Evolutionary conservation across 2,797 vertebrate genomes (phyloP).

Genomic region (Periparus ater): DNA sequence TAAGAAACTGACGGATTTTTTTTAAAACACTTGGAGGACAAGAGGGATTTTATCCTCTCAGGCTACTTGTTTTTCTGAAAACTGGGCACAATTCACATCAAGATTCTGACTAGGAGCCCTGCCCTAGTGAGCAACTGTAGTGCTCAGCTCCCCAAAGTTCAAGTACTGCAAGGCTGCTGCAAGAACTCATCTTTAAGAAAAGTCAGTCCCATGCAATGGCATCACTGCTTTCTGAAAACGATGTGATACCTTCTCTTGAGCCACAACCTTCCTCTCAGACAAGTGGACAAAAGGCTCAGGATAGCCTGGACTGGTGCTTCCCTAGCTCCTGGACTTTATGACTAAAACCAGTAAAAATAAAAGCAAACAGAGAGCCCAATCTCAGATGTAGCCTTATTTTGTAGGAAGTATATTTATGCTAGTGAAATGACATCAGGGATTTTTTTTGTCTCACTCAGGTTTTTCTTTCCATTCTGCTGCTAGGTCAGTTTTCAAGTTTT

Average conservation of each 20-base stretch:
- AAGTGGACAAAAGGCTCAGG: not conserved
- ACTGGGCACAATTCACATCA: not conserved
- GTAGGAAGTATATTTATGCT: not conserved
- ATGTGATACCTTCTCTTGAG: not conserved
- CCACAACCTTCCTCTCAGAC: not conserved
- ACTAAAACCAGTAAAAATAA: not conserved
- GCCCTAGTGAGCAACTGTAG: not conserved
- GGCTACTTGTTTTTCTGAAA: not conserved
- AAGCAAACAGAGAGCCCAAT: not conserved
- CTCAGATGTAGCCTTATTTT: not conserved
- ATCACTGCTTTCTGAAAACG: not conserved
- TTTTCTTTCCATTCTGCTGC: not conserved
- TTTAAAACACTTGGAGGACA: not conserved
- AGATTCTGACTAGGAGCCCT: not conserved
- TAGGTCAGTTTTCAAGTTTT: not conserved
- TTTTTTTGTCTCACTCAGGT: not conserved
- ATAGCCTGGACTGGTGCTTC: not conserved
- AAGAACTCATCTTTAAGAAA: not conserved
- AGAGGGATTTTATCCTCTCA: not conserved
- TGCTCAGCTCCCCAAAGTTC: not conserved
- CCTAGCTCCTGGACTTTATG: not conserved
- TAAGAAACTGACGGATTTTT: not conserved
- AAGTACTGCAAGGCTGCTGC: not conserved
- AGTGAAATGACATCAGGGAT: not conserved
- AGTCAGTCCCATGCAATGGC: not conserved